phyloP scores from a whole-genome alignment of 2,888 invertebrate genomes.

The Trachelus stipa region DNA sequence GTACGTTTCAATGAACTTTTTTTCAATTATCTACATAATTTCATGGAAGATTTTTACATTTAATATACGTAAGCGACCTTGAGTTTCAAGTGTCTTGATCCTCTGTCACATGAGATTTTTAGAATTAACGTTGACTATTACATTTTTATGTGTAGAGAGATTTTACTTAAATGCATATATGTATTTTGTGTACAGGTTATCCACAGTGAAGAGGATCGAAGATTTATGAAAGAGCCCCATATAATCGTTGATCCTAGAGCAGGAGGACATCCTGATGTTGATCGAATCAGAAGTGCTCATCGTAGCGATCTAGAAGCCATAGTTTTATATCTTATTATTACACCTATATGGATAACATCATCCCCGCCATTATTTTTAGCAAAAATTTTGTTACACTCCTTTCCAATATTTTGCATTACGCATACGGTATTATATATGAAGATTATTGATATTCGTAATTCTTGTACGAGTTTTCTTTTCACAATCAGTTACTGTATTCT shows the following conservation, averaged over 20 bases:
- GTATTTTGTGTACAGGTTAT: slow-evolving; percentile 43
- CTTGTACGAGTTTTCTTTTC: slow-evolving; percentile 10
- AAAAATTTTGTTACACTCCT: slow-evolving; percentile 34
- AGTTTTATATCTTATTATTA: slow-evolving; percentile 43
- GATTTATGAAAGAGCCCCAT: slow-evolving; percentile 47
- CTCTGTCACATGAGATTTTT: background rate
- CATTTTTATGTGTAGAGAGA: background rate
- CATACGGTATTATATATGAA: slow-evolving; percentile 42
- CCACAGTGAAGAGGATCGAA: slow-evolving; percentile 56
- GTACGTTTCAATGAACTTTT: slow-evolving; percentile 29
- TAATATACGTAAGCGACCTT: background rate
- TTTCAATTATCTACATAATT: background rate
- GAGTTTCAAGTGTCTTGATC: background rate
- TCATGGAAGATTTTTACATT: slow-evolving; percentile 8
- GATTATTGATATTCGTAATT: slow-evolving; percentile 24
- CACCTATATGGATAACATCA: slow-evolving; percentile 46
- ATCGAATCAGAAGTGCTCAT: slow-evolving; percentile 50
- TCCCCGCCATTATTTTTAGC: slow-evolving; percentile 32
- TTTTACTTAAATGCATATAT: background rate
- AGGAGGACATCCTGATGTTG: slow-evolving; percentile 52
- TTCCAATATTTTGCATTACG: slow-evolving; percentile 38
- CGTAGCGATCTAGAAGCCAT: slow-evolving; percentile 43
- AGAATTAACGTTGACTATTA: too few relatives aligned
- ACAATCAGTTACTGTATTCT: slow-evolving; percentile 24
- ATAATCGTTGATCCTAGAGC: slow-evolving; percentile 43